Base-by-base conservation (phyloP, 1,140 invertebrate species). In the Musca domestica region DNA sequence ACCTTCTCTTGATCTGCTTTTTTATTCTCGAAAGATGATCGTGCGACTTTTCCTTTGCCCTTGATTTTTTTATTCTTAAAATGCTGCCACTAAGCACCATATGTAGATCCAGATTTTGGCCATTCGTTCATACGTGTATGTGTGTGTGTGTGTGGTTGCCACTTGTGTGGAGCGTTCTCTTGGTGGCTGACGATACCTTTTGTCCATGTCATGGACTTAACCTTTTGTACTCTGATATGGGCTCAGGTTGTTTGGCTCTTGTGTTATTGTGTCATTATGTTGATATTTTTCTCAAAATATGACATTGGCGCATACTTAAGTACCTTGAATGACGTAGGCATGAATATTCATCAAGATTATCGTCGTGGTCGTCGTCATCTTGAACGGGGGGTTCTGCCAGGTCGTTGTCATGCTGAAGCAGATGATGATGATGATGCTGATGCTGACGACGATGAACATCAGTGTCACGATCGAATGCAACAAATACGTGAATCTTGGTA, bases 301-400 rank as follows among this genome's bases (percentile, higher is more conserved):
- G 63, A 64, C 63, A 64, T 48, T 64, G 63, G 63, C 63, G 63
- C 63, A 64, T 49, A 64, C 63, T 64, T 64, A 64, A 64, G 63
- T 64, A 23, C 63, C 12, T 17, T 23, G 22, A 48, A 64, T 64
- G 63, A 47, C 41, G 63, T 61, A 34, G 56, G 56, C 56, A 61
- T 61, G 56, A 61, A 61, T 61, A 61, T 61, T 61, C 56, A 61
- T 61, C 27, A 61, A 19, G 27, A 61, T 19, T 22, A 51, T 20
- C 48, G 20, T 5, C 15, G 5, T 15, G n/a, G 15, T 48, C 48
- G n/a, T 51, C 20, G 17, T 51, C 34, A 41, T 41, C 34, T 5
- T 41, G 5, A 5, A 12, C 5, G 10, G 34, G 10, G 34, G 34
- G 34, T 41, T 41, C 34, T 41, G 34, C n/a, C n/a, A n/a, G 10